Percentiles rank a stretch among this genome's conserved stretches.
Conservation (phyloP, 2,888 invertebrate species). For the Bursaphelenchus okinawaensis region DNA sequence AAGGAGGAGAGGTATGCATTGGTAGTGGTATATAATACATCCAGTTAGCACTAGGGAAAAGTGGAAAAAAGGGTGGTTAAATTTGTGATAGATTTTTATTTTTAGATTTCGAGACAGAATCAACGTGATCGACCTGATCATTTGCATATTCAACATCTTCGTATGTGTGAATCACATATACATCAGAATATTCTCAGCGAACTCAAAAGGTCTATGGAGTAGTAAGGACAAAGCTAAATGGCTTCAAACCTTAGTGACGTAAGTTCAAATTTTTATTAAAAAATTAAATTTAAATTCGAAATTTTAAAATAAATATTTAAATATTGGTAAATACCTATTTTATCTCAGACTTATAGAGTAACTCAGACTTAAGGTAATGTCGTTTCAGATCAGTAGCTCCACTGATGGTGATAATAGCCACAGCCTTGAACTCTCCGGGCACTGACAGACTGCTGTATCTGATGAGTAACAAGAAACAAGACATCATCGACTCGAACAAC, state of each 20-base stretch:
- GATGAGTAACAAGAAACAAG: not conserved
- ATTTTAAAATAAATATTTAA: too few relatives aligned
- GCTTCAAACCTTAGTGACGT: conserved; percentile 4
- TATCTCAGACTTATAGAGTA: too few relatives aligned
- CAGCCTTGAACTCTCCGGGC: not conserved
- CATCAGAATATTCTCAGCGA: not conserved
- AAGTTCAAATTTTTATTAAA: not conserved
- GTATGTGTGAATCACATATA: conserved; percentile 10
- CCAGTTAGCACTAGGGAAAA: too few relatives aligned
- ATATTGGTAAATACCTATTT: not conserved
- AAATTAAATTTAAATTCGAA: too few relatives aligned
- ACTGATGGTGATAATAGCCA: not conserved
- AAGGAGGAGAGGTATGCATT: too few relatives aligned
- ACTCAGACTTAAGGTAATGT: too few relatives aligned
- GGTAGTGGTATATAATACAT: not conserved
- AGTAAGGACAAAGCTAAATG: conserved; percentile 2
- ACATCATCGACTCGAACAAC: conserved; percentile 8
- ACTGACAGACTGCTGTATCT: conserved; percentile 1
- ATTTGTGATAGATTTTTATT: too few relatives aligned
- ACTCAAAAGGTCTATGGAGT: not conserved
- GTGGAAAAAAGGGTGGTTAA: too few relatives aligned
- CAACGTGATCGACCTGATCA: not conserved
- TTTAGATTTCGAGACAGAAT: not conserved
- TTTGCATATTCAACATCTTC: conserved; percentile 2
- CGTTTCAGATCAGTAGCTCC: conserved; percentile 1